A percentile compares a stretch with the other conserved stretches of the same genome.
Evolutionary conservation across 2,797 vertebrate genomes (phyloP).

Genomic region (Pelodytes ibericus): DNA sequence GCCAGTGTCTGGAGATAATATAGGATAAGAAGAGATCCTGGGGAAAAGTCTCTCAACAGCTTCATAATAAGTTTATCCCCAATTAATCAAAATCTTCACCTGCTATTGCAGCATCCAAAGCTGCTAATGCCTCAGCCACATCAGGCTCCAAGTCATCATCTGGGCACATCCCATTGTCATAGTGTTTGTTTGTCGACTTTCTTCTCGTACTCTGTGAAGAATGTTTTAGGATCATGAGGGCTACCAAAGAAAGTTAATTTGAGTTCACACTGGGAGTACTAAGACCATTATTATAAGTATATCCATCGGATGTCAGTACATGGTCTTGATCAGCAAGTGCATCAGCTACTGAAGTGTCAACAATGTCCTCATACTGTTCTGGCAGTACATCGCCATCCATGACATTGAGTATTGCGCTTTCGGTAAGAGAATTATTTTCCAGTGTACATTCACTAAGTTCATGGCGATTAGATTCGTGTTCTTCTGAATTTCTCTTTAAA

Average conservation of each 20-base stretch:
- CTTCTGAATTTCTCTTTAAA: background rate
- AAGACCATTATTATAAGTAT: too few relatives aligned
- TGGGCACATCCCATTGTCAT: background rate
- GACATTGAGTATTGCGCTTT: background rate
- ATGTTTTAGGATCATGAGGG: conserved; percentile 25
- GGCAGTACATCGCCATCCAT: conserved; percentile 8
- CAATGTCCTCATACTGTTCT: background rate
- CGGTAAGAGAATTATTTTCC: conserved; percentile 32
- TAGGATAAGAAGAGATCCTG: too few relatives aligned
- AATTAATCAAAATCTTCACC: conserved; percentile 65
- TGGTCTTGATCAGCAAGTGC: background rate
- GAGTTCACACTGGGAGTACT: background rate
- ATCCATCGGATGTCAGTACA: too few relatives aligned
- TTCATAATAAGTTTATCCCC: too few relatives aligned
- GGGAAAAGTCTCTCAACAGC: too few relatives aligned
- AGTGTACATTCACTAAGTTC: background rate
- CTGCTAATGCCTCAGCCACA: conserved; percentile 90
- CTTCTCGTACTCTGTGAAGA: conserved; percentile 5
- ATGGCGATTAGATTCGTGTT: conserved; percentile 4
- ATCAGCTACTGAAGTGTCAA: background rate
- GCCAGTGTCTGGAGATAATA: too few relatives aligned
- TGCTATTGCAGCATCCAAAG: conserved; percentile 89
- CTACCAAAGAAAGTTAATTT: conserved; percentile 14
- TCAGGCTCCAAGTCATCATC: conserved; percentile 80
- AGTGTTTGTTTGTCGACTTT: background rate